phyloP scores from a whole-genome alignment of 2,113 vertebrate genomes.

The Epinephelus moara region DNA sequence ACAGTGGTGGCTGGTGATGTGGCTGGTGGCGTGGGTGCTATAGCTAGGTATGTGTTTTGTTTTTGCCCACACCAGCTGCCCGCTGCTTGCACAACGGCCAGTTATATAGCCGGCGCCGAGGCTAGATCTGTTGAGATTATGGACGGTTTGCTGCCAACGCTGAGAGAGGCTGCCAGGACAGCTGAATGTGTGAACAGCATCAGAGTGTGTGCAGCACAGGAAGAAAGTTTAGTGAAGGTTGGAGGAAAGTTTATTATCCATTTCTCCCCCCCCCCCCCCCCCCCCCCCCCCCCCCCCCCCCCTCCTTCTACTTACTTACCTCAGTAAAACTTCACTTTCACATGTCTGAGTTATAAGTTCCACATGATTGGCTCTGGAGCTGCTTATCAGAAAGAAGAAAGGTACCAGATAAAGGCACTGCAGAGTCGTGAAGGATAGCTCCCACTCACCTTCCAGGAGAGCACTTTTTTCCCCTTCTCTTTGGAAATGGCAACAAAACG shows the following conservation, averaged over 20 bases:
- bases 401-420: slow-evolving; percentile 49
- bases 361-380: slow-evolving; percentile 65
- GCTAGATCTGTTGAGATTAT: slow-evolving; percentile 50
- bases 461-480: slow-evolving; percentile 28
- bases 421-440: slow-evolving; percentile 49
- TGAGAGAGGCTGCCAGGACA: slow-evolving; percentile 28
- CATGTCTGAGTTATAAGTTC: slow-evolving; percentile 59
- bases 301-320: slow-evolving; percentile 37
- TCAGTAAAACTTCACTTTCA: slow-evolving; percentile 55
- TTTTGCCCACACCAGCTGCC: slow-evolving; percentile 28
- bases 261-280: slow-evolving; percentile 2
- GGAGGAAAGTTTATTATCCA: slow-evolving; percentile 58
- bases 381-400: slow-evolving; percentile 68
- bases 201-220: slow-evolving; percentile 24
- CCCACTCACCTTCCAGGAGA: slow-evolving; percentile 62
- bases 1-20: slow-evolving; percentile 28
- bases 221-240: slow-evolving; percentile 34
- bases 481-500: slow-evolving; percentile 55
- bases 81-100: slow-evolving; percentile 6
- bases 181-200: slow-evolving; percentile 27
- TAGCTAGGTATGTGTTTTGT: slow-evolving; percentile 16
- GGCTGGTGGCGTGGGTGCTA: slow-evolving; percentile 25
- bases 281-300: not conserved
- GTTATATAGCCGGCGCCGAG: slow-evolving; percentile 9
- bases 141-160: slow-evolving; percentile 15